Evolutionary conservation across 1,140 invertebrate genomes (phyloP).

Genomic region (Drosophila busckii): DNA sequence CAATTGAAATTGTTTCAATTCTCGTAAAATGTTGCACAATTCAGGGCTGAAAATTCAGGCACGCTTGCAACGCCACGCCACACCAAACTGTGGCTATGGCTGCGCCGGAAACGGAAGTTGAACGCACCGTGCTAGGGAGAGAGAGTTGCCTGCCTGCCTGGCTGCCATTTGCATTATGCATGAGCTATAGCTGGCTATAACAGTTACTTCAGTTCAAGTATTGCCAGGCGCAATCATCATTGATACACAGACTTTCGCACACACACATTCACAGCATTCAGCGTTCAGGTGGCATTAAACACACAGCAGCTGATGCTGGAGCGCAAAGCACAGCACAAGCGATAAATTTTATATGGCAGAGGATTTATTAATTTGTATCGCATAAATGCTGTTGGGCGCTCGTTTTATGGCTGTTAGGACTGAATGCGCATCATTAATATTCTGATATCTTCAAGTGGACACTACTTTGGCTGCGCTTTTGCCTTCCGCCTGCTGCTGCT

Average conservation of each 20-base stretch:
- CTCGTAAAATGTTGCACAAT: conserved; percentile 54
- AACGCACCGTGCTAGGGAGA: not conserved
- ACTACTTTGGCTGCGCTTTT: conserved; percentile 6
- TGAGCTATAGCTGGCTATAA: conserved; percentile 34
- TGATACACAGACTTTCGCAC: conserved; percentile 5
- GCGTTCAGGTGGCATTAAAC: conserved; percentile 51
- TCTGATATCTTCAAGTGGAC: conserved; percentile 42
- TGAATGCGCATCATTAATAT: conserved; percentile 53
- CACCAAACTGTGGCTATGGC: conserved; percentile 7
- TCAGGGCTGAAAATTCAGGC: conserved; percentile 55
- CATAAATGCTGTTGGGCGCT: conserved; percentile 39
- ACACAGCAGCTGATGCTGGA: conserved; percentile 27
- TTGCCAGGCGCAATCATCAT: conserved; percentile 26
- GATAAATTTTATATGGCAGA: conserved; percentile 33
- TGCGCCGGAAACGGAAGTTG: conserved; percentile 48
- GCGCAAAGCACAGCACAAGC: conserved; percentile 29
- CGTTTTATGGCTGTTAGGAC: not conserved
- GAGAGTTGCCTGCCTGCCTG: conserved; percentile 13
- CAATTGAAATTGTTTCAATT: conserved; percentile 75
- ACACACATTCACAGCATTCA: not conserved
- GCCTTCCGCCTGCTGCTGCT: conserved; percentile 12
- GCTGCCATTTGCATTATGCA: no score
- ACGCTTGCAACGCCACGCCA: conserved; percentile 18
- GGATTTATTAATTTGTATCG: conserved; percentile 59
- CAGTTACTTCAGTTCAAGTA: conserved; percentile 47